These are phyloP conservation scores for Halcyon senegalensis DNA, from an alignment of 2,113 vertebrate genomes.

Conservation along the genomic window DNA sequence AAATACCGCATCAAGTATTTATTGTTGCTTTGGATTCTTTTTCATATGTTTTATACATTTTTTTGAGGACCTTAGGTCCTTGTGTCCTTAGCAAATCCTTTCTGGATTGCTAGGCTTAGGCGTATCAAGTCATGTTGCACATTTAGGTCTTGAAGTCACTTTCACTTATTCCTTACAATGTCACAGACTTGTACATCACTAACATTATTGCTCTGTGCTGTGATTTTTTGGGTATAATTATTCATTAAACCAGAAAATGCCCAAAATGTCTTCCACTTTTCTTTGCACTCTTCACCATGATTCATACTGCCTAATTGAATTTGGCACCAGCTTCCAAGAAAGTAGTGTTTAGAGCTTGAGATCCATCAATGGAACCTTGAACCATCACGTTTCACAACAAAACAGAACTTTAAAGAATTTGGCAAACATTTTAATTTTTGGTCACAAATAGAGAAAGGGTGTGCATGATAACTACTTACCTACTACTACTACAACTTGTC, in stretches of 20 bases:
- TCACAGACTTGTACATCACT: neutral
- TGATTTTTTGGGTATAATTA: neutral
- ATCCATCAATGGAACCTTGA: neutral
- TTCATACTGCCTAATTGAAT: neutral
- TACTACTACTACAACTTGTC: no score
- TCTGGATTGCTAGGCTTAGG: neutral
- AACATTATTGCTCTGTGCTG: neutral
- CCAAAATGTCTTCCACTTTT: neutral
- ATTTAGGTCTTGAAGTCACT: neutral
- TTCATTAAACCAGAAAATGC: neutral
- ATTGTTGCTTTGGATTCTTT: neutral
- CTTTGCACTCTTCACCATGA: neutral
- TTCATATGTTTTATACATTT: neutral
- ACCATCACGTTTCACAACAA: neutral
- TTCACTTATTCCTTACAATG: neutral
- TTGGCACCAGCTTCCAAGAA: neutral
- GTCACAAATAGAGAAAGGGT: neutral
- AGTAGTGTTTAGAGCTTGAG: neutral
- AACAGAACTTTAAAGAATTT: neutral
- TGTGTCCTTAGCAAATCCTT: neutral
- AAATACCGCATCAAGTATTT: neutral
- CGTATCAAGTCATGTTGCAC: rapidly evolving
- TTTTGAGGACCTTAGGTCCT: neutral
- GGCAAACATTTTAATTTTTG: neutral
- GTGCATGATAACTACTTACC: neutral